Percentiles rank a stretch among this genome's conserved stretches.
phyloP scores from a whole-genome alignment of 1,140 invertebrate species.

The Drosophila pseudoobscura region DNA sequence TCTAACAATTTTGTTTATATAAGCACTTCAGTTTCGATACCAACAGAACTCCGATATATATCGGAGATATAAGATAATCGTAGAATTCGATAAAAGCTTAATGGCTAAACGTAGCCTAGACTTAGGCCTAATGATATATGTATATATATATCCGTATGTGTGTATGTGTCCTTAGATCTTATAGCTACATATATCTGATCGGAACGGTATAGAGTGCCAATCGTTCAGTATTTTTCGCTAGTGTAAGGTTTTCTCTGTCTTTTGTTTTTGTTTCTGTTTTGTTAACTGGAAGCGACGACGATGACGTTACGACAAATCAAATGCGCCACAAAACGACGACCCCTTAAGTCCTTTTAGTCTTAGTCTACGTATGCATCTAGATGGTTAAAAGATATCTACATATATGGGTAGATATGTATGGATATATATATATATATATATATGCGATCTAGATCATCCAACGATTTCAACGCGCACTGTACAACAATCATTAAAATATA shows the following conservation, averaged over 20 bases:
- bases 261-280: conserved; percentile 4
- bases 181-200: no score
- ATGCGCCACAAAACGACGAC: conserved; percentile 38
- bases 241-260: conserved; percentile 34
- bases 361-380: conserved; percentile 20
- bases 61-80: conserved; percentile 1
- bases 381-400: conserved; percentile 27
- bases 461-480: conserved; percentile 63
- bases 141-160: conserved; percentile 1
- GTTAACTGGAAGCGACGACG: conserved; percentile 74
- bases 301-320: conserved; percentile 52
- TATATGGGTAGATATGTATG: background rate
- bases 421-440: conserved; percentile 4
- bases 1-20: conserved; percentile 71
- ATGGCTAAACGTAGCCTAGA: background rate
- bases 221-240: conserved; percentile 72
- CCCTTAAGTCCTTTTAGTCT: conserved; percentile 17
- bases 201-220: background rate
- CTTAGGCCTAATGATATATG: conserved; percentile 31
- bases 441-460: conserved; percentile 36
- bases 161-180: background rate
- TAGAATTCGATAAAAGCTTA: conserved; percentile 27
- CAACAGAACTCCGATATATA: conserved; percentile 30
- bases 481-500: conserved; percentile 67
- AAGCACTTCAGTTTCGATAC: conserved; percentile 76